These are phyloP conservation scores for Liopterus haemorrhoidalis DNA, from an alignment of 2,888 invertebrate species.

Conservation along the genomic window DNA sequence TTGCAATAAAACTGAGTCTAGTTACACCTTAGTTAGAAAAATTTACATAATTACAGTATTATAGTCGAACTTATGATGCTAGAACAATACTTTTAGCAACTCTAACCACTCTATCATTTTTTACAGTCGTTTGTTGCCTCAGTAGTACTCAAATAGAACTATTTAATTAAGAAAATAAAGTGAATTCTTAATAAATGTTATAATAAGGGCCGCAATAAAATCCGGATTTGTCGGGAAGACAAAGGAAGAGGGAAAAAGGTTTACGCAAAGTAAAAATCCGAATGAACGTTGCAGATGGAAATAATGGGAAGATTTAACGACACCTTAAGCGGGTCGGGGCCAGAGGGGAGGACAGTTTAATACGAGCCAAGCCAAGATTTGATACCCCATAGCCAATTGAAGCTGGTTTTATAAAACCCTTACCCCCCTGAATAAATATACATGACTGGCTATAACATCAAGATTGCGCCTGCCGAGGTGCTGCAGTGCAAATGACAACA, in stretches of 20 bases:
- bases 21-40: constrained; percentile 40
- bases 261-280: constrained; percentile 42
- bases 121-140: too few relatives aligned
- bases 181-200: too few relatives aligned
- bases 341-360: constrained; percentile 12
- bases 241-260: constrained; percentile 26
- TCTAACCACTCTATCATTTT: too few relatives aligned
- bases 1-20: constrained; percentile 39
- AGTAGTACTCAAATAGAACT: too few relatives aligned
- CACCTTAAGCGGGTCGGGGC: constrained; percentile 37
- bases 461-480: constrained; percentile 42
- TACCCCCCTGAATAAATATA: constrained; percentile 42
- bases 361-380: constrained; percentile 37
- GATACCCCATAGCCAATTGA: constrained; percentile 39
- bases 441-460: constrained; percentile 42
- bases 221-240: too few relatives aligned
- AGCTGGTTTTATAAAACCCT: constrained; percentile 41
- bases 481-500: constrained; percentile 38
- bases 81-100: too few relatives aligned
- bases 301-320: constrained; percentile 47
- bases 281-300: constrained; percentile 45
- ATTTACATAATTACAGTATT: constrained; percentile 44
- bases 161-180: too few relatives aligned
- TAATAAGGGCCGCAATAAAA: too few relatives aligned
- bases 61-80: constrained; percentile 35